Evolutionary conservation across 2,888 invertebrate species (phyloP).

Genomic region (Linnaemya tessellans): DNA sequence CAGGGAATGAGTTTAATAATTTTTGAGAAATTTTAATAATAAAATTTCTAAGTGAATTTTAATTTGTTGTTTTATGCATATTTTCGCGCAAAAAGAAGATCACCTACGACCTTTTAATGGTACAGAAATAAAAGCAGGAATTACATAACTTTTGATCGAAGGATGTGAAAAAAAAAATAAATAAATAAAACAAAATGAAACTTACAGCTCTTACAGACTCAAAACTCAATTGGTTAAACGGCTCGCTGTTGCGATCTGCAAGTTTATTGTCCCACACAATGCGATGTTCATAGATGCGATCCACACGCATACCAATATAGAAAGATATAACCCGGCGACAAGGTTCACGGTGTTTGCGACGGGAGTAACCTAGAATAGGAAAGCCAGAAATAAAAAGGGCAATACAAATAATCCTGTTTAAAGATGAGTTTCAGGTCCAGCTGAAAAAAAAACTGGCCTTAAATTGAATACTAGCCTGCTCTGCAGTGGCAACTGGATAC

Average conservation of each 20-base stretch:
- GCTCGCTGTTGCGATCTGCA: conserved; percentile 90
- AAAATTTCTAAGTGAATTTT: too few relatives aligned
- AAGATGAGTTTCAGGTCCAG: too few relatives aligned
- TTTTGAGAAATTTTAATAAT: too few relatives aligned
- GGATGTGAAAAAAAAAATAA: not conserved
- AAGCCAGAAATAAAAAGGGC: not conserved
- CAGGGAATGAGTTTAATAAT: too few relatives aligned
- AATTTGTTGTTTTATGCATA: too few relatives aligned
- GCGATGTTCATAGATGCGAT: conserved; percentile 91
- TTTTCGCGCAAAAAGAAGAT: too few relatives aligned
- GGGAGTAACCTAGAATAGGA: conserved; percentile 84
- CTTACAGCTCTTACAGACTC: conserved; percentile 94
- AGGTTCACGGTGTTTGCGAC: conserved; percentile 89
- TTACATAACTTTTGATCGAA: too few relatives aligned
- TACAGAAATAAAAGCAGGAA: too few relatives aligned
- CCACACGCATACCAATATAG: conserved; percentile 91
- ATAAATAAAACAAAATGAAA: conserved; percentile 74
- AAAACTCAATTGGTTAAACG: conserved; percentile 91
- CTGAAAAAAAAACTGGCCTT: too few relatives aligned
- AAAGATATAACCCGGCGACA: conserved; percentile 91
- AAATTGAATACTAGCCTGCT: conserved; percentile 85
- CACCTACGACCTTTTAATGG: too few relatives aligned
- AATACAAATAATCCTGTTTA: too few relatives aligned
- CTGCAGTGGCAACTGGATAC: conserved; percentile 95
- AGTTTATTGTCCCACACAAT: conserved; percentile 91